Conservation (phyloP, 2,797 vertebrate genomes). For the Alfaro cultratus region DNA sequence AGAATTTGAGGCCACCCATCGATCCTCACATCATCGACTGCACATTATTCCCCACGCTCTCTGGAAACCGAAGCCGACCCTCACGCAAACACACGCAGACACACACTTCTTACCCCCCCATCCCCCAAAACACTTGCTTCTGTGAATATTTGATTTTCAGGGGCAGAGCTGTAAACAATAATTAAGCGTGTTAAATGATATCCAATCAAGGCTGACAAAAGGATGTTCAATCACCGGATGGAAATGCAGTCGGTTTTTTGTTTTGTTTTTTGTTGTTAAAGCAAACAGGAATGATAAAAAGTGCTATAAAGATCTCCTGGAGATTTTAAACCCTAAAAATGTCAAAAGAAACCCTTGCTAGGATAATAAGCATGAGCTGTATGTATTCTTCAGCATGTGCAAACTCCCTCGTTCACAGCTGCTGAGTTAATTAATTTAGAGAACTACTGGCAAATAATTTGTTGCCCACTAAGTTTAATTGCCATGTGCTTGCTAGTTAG, state of each 20-base stretch:
- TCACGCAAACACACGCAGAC: background rate
- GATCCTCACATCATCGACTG: slow-evolving; percentile 46
- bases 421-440: slow-evolving; percentile 31
- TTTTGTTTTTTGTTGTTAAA: background rate
- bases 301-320: slow-evolving; percentile 2
- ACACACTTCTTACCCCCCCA: background rate
- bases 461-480: slow-evolving; percentile 42
- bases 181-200: slow-evolving; percentile 60
- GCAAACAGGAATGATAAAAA: slow-evolving; percentile 11
- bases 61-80: slow-evolving; percentile 13
- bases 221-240: slow-evolving; percentile 31
- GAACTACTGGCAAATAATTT: slow-evolving; percentile 34
- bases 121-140: slow-evolving; percentile 44
- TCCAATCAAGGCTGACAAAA: slow-evolving; percentile 45
- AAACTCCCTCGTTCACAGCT: slow-evolving; percentile 17
- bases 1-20: slow-evolving; percentile 47
- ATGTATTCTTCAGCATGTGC: slow-evolving; percentile 12
- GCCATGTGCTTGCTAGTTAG: slow-evolving; percentile 25
- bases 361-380: slow-evolving; percentile 7
- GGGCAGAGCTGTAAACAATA: slow-evolving; percentile 50
- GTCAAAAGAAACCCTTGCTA: slow-evolving; percentile 8
- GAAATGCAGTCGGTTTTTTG: background rate
- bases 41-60: slow-evolving; percentile 33
- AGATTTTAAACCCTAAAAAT: slow-evolving; percentile 2
- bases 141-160: slow-evolving; percentile 52